Conservation (phyloP, 2,797 vertebrate species). For the Myiotriccus ornatus region DNA sequence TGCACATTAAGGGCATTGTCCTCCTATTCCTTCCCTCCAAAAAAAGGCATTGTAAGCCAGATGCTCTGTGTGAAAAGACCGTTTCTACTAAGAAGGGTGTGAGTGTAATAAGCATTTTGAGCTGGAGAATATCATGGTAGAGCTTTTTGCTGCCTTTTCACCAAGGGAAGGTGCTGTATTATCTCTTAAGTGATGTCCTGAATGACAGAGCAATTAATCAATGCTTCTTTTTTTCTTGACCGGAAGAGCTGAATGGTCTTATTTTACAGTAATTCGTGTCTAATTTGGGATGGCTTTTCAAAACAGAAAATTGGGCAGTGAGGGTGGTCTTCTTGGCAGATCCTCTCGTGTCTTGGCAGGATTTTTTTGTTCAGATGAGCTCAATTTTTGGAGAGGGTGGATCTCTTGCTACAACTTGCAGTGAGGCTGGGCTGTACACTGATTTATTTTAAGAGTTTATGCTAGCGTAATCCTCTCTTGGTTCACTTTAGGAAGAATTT, state of each 20-base stretch:
- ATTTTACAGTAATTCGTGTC: neutral
- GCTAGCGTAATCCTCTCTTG: neutral
- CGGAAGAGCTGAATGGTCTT: neutral
- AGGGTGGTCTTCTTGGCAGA: neutral
- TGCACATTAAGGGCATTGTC: conserved; percentile 20
- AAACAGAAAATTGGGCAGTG: neutral
- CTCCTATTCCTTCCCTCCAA: neutral
- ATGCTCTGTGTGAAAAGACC: neutral
- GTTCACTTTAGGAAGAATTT: conserved; percentile 43
- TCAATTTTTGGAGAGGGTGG: neutral
- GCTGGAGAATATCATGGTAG: neutral
- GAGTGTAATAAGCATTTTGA: neutral
- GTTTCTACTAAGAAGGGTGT: neutral
- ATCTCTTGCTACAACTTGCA: neutral
- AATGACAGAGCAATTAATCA: neutral
- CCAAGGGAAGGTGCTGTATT: neutral
- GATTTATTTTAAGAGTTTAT: conserved; percentile 26
- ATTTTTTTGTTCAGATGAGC: neutral
- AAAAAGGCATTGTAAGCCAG: neutral
- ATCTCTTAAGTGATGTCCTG: neutral
- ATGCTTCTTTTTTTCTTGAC: neutral
- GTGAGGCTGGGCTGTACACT: neutral
- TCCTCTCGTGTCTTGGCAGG: neutral
- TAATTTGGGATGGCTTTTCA: neutral
- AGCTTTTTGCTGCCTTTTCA: neutral